phyloP scores from a whole-genome alignment of 35 echinoderm and acorn worm genomes.

The Strongylocentrotus purpuratus region DNA sequence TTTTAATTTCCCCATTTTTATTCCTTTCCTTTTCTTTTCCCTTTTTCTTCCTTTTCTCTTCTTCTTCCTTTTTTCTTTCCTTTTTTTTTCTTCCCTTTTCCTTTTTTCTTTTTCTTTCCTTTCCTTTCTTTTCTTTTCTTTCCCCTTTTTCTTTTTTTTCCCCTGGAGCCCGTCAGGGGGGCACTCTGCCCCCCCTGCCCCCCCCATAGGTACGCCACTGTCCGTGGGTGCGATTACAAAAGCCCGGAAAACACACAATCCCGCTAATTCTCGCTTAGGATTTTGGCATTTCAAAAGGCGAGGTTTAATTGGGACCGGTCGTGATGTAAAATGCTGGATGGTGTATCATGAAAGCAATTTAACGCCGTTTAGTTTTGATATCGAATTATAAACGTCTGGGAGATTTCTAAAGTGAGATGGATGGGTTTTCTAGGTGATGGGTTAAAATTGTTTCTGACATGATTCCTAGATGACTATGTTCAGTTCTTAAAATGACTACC shows the following conservation, averaged over 20 bases:
- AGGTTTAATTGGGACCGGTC: not conserved
- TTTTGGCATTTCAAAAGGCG: slow-evolving; percentile 9
- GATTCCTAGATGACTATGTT: too few relatives aligned
- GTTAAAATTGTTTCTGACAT: not conserved
- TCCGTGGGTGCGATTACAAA: not conserved
- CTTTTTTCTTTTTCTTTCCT: too few relatives aligned
- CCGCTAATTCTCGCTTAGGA: slow-evolving; percentile 1
- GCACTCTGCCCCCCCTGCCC: too few relatives aligned
- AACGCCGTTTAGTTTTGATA: slow-evolving; percentile 3
- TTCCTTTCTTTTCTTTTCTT: too few relatives aligned
- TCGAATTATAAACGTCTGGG: not conserved
- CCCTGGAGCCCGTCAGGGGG: too few relatives aligned
- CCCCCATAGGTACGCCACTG: too few relatives aligned
- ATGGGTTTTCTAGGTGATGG: not conserved
- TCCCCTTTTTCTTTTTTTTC: too few relatives aligned
- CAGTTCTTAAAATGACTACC: not conserved
- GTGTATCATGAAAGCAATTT: not conserved
- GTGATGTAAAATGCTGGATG: not conserved
- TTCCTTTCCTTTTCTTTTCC: too few relatives aligned
- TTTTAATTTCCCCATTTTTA: too few relatives aligned
- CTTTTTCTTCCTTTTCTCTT: too few relatives aligned
- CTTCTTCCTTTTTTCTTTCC: too few relatives aligned
- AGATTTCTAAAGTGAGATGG: not conserved
- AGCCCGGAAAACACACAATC: slow-evolving; percentile 1
- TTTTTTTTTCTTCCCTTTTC: too few relatives aligned